A percentile compares a stretch with the other conserved stretches of the same genome.
phyloP scores from a whole-genome alignment of 2,797 vertebrate species.

The Takifugu ocellatus region DNA sequence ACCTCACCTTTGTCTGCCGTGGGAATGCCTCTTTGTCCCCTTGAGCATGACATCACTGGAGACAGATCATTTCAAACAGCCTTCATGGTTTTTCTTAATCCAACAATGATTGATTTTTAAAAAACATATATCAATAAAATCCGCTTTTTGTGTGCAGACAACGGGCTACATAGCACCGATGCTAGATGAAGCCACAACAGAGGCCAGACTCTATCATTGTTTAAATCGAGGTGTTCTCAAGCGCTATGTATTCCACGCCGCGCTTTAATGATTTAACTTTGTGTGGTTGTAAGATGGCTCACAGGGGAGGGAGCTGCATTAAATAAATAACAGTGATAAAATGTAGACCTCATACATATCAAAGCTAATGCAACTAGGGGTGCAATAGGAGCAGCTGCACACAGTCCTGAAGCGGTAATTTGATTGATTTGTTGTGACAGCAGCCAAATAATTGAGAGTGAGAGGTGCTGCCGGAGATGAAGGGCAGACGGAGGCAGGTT shows the following conservation, averaged over 20 bases:
- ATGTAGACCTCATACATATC: constrained; percentile 92
- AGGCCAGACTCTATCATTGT: constrained; percentile 52
- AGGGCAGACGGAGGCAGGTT: constrained; percentile 83
- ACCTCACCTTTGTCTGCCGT: constrained; percentile 56
- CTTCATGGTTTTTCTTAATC: constrained; percentile 32
- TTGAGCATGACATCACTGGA: constrained; percentile 41
- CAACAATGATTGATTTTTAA: constrained; percentile 16
- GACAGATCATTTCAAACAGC: constrained; percentile 27
- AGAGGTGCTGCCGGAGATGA: constrained; percentile 95
- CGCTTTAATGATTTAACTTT: constrained; percentile 88
- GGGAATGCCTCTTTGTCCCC: constrained; percentile 44
- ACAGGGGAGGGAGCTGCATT: constrained; percentile 80
- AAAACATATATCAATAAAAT: not conserved
- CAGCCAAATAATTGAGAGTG: constrained; percentile 99
- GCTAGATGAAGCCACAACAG: constrained; percentile 44
- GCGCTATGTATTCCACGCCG: constrained; percentile 73
- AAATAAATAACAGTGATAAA: constrained; percentile 98
- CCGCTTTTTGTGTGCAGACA: constrained; percentile 19
- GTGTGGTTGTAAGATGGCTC: constrained; percentile 82
- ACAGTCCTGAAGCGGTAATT: constrained; percentile 93
- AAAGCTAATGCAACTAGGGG: constrained; percentile 90
- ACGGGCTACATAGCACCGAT: constrained; percentile 16
- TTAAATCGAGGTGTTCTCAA: constrained; percentile 79
- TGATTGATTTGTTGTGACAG: constrained; percentile 99
- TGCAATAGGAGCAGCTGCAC: constrained; percentile 88